These are phyloP conservation scores for Trididemnum clinides DNA, from an alignment of 23 tunicate species.

Conservation along the genomic window DNA sequence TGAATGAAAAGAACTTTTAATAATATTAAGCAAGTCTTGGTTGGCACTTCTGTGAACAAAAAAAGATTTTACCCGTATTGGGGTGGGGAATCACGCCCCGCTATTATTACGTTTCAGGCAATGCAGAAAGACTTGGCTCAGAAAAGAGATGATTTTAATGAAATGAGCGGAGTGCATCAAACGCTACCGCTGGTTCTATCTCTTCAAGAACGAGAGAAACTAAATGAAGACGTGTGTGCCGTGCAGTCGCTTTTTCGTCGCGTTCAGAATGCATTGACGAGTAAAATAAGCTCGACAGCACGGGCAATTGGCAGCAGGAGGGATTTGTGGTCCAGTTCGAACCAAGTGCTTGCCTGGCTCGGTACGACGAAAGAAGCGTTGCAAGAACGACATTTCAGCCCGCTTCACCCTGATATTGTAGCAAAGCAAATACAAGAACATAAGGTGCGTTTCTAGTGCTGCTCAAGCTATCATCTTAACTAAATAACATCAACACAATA, in stretches of 20 bases:
- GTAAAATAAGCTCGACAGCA: slow-evolving; percentile 54
- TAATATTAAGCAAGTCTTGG: too few species aligned
- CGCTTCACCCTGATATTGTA: slow-evolving; percentile 80
- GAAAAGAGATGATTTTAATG: slow-evolving; percentile 78
- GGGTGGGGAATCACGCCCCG: too few species aligned
- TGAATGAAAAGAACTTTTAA: too few species aligned
- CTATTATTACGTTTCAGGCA: too few species aligned
- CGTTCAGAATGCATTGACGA: slow-evolving; percentile 42
- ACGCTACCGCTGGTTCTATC: slow-evolving; percentile 72
- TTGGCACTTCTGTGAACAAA: too few species aligned
- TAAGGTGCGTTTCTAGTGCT: slow-evolving; percentile 61
- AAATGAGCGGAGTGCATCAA: slow-evolving; percentile 71
- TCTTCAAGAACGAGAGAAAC: slow-evolving; percentile 63
- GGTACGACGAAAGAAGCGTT: slow-evolving; percentile 59
- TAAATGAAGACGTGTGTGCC: slow-evolving; percentile 53
- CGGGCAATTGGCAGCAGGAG: slow-evolving; percentile 81
- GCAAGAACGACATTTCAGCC: slow-evolving; percentile 14
- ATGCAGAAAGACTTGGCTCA: slow-evolving; percentile 78
- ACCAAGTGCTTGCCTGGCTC: slow-evolving; percentile 84
- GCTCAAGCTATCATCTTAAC: too few species aligned
- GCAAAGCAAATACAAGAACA: slow-evolving; percentile 96
- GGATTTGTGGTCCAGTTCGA: slow-evolving; percentile 90
- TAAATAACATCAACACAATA: too few species aligned
- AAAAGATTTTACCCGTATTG: too few species aligned
- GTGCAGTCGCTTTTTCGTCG: slow-evolving; percentile 55